Conservation (phyloP, 2,113 vertebrate genomes). For the Rhea pennata region DNA sequence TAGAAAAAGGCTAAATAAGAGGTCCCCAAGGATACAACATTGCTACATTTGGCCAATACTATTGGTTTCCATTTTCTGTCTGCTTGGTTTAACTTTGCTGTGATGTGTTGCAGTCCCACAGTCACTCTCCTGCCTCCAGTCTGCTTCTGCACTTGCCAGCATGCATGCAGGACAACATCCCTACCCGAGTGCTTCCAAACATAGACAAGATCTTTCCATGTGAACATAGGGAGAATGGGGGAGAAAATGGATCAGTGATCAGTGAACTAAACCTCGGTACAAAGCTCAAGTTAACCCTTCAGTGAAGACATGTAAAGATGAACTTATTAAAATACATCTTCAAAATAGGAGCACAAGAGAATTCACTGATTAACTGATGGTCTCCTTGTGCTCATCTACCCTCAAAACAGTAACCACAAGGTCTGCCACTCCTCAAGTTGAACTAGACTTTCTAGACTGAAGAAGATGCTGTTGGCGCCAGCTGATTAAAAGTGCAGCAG, state of each 20-base stretch:
- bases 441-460: background rate
- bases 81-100: background rate
- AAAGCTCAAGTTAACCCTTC: background rate
- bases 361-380: background rate
- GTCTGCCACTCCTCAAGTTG: background rate
- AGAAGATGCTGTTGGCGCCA: background rate
- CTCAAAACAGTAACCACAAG: background rate
- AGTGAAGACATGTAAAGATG: background rate
- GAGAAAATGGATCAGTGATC: background rate
- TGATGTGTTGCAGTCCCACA: background rate
- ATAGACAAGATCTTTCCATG: background rate
- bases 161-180: accelerated
- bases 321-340: background rate
- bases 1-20: background rate
- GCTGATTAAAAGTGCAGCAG: background rate
- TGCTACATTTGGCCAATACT: background rate
- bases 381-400: background rate
- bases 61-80: background rate
- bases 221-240: background rate
- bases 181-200: background rate
- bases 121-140: background rate
- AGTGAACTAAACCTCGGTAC: background rate
- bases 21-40: background rate
- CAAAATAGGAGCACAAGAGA: background rate
- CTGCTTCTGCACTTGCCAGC: background rate